Percentiles rank a stretch among this genome's conserved stretches.
Evolutionary conservation across 1,140 invertebrate species (phyloP).

Genomic region (Penaeus indicus): DNA sequence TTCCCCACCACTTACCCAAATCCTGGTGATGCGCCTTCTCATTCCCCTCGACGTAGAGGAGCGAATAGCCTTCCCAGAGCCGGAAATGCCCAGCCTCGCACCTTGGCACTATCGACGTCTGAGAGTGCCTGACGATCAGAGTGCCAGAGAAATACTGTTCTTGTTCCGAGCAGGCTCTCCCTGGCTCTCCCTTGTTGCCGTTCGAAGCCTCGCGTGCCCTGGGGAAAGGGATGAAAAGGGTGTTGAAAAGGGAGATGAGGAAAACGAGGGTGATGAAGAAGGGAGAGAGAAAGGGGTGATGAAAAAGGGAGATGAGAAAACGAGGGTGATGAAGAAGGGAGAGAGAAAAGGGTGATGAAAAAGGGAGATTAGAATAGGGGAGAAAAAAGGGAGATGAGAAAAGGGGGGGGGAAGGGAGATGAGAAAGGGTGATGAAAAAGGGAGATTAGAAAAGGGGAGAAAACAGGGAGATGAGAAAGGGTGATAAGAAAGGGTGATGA

Average conservation of each 20-base stretch:
- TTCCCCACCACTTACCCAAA: conserved; percentile 77
- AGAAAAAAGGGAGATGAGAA: too few relatives aligned
- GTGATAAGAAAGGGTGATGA: too few relatives aligned
- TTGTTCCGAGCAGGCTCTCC: conserved; percentile 77
- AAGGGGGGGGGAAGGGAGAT: too few relatives aligned
- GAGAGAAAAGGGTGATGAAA: too few relatives aligned
- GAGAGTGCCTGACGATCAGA: conserved; percentile 91
- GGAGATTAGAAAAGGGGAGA: too few relatives aligned
- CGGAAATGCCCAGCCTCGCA: conserved; percentile 87
- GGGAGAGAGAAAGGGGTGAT: too few relatives aligned
- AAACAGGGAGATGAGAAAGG: too few relatives aligned
- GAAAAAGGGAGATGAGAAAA: too few relatives aligned
- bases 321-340: too few relatives aligned
- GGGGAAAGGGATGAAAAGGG: background rate
- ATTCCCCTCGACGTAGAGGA: conserved; percentile 96
- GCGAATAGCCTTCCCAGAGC: conserved; percentile 96
- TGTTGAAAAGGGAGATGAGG: background rate
- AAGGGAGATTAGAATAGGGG: too few relatives aligned
- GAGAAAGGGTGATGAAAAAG: too few relatives aligned
- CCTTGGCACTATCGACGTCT: conserved; percentile 82
- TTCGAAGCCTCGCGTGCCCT: conserved; percentile 72
- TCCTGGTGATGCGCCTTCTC: conserved; percentile 98
- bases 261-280: too few relatives aligned
- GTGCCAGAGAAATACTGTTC: conserved; percentile 90
- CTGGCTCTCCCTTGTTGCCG: conserved; percentile 79